Evolutionary conservation across 2,113 vertebrate species (phyloP).

Genomic region (Aldabrachelys gigantea): DNA sequence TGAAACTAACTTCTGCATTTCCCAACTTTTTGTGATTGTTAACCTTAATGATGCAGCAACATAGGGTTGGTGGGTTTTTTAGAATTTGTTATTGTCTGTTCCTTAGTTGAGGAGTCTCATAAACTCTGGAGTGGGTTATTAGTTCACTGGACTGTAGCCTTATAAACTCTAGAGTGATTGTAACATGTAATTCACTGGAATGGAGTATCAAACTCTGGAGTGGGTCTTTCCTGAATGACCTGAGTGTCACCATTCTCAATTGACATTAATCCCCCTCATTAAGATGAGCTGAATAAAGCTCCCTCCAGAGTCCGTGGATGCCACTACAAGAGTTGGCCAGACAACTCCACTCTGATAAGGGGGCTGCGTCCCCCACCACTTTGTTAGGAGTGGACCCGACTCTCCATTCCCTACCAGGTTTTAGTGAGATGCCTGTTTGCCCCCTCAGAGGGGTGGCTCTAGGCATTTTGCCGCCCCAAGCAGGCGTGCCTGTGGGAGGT

Average conservation of each 20-base stretch:
- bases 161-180: background rate
- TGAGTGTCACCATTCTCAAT: background rate
- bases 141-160: background rate
- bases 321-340: background rate
- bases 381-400: background rate
- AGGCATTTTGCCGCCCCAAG: too few relatives aligned
- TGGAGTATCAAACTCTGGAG: background rate
- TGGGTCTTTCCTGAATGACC: background rate
- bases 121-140: background rate
- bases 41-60: background rate
- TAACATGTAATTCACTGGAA: background rate
- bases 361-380: background rate
- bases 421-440: background rate
- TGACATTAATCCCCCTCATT: background rate
- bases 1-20: background rate
- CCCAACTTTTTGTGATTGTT: background rate
- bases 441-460: background rate
- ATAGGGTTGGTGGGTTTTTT: background rate
- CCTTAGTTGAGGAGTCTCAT: background rate
- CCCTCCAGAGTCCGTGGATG: background rate
- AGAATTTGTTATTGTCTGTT: background rate
- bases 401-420: background rate
- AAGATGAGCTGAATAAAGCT: background rate
- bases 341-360: background rate
- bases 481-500: too few relatives aligned